These are phyloP conservation scores for Meandrina meandrites DNA, from an alignment of 92 coral and sea anemone species.

Conservation along the genomic window DNA sequence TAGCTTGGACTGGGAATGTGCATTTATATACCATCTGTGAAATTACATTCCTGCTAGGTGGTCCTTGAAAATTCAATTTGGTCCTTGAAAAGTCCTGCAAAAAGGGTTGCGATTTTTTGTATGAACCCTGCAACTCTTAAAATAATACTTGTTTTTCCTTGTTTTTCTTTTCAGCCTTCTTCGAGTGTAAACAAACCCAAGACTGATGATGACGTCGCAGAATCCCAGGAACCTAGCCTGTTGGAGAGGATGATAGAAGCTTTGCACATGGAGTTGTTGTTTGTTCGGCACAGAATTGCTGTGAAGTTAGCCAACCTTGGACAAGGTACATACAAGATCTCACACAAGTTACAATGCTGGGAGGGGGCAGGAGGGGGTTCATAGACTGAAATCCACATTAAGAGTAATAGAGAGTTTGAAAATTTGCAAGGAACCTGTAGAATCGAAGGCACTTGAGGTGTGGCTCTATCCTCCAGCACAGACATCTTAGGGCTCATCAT, in stretches of 20 bases:
- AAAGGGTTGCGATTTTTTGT: too few species aligned
- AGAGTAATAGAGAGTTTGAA: not conserved
- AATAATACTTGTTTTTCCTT: not conserved
- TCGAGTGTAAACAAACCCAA: not conserved
- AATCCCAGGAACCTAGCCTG: slow-evolving; percentile 1
- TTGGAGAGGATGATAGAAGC: slow-evolving; percentile 66
- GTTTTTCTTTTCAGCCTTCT: not conserved
- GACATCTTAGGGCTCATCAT: too few species aligned
- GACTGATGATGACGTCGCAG: not conserved
- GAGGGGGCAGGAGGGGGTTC: not conserved
- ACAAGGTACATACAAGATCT: slow-evolving; percentile 41
- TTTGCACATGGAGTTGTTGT: slow-evolving; percentile 89
- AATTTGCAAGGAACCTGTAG: not conserved
- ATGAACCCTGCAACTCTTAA: not conserved
- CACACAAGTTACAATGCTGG: not conserved
- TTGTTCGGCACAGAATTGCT: slow-evolving; percentile 78
- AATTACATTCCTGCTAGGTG: too few species aligned
- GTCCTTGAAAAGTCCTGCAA: too few species aligned
- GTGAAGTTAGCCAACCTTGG: slow-evolving; percentile 69
- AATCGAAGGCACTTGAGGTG: too few species aligned
- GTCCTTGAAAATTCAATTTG: too few species aligned
- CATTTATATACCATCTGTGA: too few species aligned
- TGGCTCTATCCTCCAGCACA: too few species aligned
- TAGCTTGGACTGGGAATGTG: too few species aligned
- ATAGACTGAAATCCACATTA: not conserved